Evolutionary conservation across 2,113 vertebrate species (phyloP).

Genomic region (Helogale parvula): DNA sequence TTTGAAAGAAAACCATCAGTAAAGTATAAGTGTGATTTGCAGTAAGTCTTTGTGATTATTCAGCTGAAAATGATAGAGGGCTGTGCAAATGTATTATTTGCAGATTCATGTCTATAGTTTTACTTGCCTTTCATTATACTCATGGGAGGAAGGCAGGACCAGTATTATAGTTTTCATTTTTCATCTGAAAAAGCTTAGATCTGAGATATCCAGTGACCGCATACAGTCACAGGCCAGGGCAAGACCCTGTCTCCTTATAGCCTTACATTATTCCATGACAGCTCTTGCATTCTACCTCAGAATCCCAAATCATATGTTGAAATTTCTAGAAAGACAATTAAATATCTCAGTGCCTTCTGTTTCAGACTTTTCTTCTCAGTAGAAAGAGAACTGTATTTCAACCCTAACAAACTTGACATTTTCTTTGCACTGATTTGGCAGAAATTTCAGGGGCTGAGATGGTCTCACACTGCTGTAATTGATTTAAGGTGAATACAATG

Average conservation of each 20-base stretch:
- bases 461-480: background rate
- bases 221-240: background rate
- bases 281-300: background rate
- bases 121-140: background rate
- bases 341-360: background rate
- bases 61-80: background rate
- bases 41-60: background rate
- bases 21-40: background rate
- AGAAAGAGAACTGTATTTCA: background rate
- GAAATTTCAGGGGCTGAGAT: background rate
- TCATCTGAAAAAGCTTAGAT: background rate
- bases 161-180: background rate
- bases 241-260: background rate
- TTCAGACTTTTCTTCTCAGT: conserved; percentile 21
- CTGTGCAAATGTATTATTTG: background rate
- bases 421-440: conserved; percentile 24
- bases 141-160: background rate
- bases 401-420: background rate
- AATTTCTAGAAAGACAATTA: background rate
- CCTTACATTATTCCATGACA: background rate
- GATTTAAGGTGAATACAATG: background rate
- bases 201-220: background rate
- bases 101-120: background rate
- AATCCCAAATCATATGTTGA: background rate
- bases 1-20: background rate